Conservation (phyloP, 2,888 invertebrate species). For the Drosophila parthenogenetica region DNA sequence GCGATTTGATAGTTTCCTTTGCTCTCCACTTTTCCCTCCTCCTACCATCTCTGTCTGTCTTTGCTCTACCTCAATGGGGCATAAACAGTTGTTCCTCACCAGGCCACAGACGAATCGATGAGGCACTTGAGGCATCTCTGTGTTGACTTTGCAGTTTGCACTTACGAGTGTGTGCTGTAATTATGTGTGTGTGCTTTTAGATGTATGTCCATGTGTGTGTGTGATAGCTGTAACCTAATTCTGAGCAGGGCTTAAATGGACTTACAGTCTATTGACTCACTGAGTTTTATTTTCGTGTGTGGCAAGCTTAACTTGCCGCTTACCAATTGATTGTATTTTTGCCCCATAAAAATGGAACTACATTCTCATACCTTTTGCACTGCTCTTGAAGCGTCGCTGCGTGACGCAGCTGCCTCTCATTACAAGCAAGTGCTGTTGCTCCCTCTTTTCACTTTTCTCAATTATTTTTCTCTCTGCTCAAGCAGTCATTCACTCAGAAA, state of each 20-base stretch:
- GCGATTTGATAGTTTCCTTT: constrained; percentile 28
- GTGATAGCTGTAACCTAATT: constrained; percentile 66
- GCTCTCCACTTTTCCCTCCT: no score
- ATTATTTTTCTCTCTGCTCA: constrained; percentile 5
- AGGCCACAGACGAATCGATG: constrained; percentile 57
- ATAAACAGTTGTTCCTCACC: constrained; percentile 6
- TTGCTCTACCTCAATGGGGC: constrained; percentile 3
- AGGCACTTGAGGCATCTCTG: constrained; percentile 53
- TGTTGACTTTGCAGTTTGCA: constrained; percentile 70
- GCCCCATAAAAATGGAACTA: constrained; percentile 44
- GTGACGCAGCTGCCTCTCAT: constrained; percentile 72
- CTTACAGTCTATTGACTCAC: constrained; percentile 75
- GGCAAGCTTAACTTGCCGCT: constrained; percentile 25
- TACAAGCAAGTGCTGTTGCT: constrained; percentile 48
- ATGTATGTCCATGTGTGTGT: constrained; percentile 10
- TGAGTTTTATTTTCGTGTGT: constrained; percentile 49
- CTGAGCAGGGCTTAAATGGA: constrained; percentile 67
- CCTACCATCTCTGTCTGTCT: neutral
- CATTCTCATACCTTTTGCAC: constrained; percentile 24
- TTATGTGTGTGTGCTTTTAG: constrained; percentile 37
- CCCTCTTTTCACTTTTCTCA: constrained; percentile 11
- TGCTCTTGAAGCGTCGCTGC: constrained; percentile 34
- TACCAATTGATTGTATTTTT: constrained; percentile 48
- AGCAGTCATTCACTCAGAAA: constrained; percentile 35
- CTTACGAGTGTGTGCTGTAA: constrained; percentile 47